Conservation (phyloP, 2,888 invertebrate genomes). For the Junonia oenone region DNA sequence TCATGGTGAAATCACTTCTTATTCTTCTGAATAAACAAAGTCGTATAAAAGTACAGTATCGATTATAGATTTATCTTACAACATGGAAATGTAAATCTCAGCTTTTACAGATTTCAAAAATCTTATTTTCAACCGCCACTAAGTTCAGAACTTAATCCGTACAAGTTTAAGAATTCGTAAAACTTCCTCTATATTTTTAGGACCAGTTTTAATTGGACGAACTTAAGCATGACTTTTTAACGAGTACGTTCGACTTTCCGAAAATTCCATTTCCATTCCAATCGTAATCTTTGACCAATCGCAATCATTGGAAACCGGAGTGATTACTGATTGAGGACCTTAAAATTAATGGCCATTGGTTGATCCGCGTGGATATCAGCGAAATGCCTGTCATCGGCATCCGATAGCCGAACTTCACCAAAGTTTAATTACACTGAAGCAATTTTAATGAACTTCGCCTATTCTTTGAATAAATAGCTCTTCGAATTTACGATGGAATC, state of each 20-base stretch:
- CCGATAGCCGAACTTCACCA: background rate
- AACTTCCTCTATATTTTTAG: too few species aligned
- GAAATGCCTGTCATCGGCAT: background rate
- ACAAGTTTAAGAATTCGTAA: too few species aligned
- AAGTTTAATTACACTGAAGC: conserved; percentile 13
- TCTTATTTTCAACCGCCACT: too few species aligned
- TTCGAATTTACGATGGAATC: background rate
- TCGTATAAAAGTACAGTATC: too few species aligned
- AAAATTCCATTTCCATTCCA: background rate
- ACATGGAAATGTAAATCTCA: too few species aligned
- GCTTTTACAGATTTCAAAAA: too few species aligned
- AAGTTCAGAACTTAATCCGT: too few species aligned
- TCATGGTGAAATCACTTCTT: too few species aligned
- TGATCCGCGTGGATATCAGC: background rate
- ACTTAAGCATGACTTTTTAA: background rate
- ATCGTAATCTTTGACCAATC: background rate
- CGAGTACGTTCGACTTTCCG: background rate
- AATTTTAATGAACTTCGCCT: conserved; percentile 12
- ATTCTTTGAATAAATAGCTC: conserved; percentile 1
- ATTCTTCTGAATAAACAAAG: too few species aligned
- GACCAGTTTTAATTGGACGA: background rate
- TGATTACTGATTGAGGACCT: background rate
- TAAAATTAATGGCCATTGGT: background rate
- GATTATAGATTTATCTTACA: too few species aligned
- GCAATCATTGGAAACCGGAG: background rate